These are phyloP conservation scores for Caenorhabditis tropicalis DNA, from an alignment of 1,140 invertebrate genomes.

Conservation along the genomic window DNA sequence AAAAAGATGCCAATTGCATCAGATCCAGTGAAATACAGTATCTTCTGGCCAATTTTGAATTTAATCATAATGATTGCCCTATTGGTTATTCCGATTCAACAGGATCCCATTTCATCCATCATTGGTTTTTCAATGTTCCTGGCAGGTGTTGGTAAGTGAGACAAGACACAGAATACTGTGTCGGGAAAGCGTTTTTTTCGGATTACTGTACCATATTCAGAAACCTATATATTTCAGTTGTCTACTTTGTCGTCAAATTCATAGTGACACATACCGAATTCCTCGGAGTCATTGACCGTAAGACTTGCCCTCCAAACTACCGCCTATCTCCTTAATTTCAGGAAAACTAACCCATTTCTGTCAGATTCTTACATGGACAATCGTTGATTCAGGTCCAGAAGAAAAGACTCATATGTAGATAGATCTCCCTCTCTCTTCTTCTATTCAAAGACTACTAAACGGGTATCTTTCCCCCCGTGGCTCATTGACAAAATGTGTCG, in stretches of 20 bases:
- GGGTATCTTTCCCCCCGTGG: neutral
- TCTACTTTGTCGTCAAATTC: slow-evolving; percentile 34
- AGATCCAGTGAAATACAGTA: slow-evolving; percentile 40
- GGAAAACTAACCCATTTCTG: neutral
- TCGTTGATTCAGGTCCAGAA: slow-evolving; percentile 42
- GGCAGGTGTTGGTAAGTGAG: slow-evolving; percentile 35
- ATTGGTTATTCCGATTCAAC: slow-evolving; percentile 49
- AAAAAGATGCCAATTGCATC: slow-evolving; percentile 43
- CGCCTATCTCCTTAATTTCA: neutral
- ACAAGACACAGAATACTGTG: too few relatives aligned
- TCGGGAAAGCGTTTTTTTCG: too few relatives aligned
- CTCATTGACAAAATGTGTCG: neutral
- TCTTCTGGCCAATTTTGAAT: slow-evolving; percentile 52
- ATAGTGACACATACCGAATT: neutral
- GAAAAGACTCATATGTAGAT: neutral
- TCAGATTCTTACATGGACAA: slow-evolving; percentile 43
- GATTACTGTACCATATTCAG: too few relatives aligned
- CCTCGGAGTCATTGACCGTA: slow-evolving; percentile 18
- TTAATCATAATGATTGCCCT: slow-evolving; percentile 45
- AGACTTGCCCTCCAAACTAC: neutral
- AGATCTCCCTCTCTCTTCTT: neutral
- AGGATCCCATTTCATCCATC: slow-evolving; percentile 35
- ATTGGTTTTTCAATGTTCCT: slow-evolving; percentile 37
- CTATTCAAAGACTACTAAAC: neutral
- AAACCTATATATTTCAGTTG: slow-evolving; percentile 42